Evolutionary conservation across 2,797 vertebrate species (phyloP), one percentile per base, ranked within the genome.

Genomic region (Alcedo atthis): DNA sequence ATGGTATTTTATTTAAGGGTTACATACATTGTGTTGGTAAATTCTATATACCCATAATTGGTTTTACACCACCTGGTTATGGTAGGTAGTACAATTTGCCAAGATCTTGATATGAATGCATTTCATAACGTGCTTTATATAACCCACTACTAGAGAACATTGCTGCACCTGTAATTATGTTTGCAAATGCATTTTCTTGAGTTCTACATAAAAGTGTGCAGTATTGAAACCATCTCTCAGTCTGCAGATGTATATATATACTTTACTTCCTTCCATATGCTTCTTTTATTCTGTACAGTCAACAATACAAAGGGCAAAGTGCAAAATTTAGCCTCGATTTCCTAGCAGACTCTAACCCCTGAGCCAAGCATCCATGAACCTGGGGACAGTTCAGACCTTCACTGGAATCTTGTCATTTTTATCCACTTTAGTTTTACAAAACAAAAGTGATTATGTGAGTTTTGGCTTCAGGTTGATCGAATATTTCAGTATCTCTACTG

Each of bases 131-230:
- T 71, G 73, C 89, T 92, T 95, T 96, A 89, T 92, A 96, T 83
- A 95, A 95, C 92, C 92, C 85, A 91, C 95, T 96, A 97, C 96
- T 96, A 97, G 89, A 94, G 86, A 91, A 91, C 68, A 74, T 83
- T 88, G 81, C 73, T 94, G 89, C 86, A 96, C 92, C 94, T 96
- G 69, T 96, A 97, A 96, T 96, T 96, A 95, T 43, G 66, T 91
- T 96, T 95, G 92, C 82, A 96, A 96, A 97, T 96, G 84, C 70
- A 93, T 95, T 96, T 95, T 95, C 96, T 85, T 94, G 96, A 90
- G 80, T 92, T 96, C 91, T 92, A 80, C 63, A 87, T 84, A 92
- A 94, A 93, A 79, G 61, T 54, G 81, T 55, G 35, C 40, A 80
- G 51, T 55, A 76, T 16, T 74, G 84, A 82, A 89, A 92, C 33